Percentiles rank a stretch among this genome's conserved stretches.
Evolutionary conservation across 1,140 invertebrate species (phyloP).

Genomic region (Pemphigus obesinymphae): DNA sequence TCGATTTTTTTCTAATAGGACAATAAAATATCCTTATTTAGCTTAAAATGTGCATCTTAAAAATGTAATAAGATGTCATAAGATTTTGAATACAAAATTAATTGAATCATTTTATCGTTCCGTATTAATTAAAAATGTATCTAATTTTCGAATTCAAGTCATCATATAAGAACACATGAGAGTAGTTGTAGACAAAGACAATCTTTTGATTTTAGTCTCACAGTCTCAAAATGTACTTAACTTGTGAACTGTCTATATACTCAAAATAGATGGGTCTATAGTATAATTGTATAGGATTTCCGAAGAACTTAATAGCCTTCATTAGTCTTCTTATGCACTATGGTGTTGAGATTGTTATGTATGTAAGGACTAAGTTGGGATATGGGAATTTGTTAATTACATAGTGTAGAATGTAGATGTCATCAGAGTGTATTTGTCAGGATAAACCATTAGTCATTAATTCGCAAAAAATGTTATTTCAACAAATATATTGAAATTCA

Average conservation of each 20-base stretch:
- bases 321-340: not conserved
- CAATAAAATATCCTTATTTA: no score
- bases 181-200: no score
- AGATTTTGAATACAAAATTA: no score
- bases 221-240: not conserved
- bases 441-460: not conserved
- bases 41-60: no score
- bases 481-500: no score
- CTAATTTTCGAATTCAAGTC: no score
- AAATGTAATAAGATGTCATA: no score
- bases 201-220: no score
- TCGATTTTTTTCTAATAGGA: no score
- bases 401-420: not conserved
- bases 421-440: not conserved
- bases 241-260: not conserved
- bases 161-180: no score
- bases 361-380: not conserved
- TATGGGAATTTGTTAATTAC: not conserved
- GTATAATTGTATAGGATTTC: not conserved
- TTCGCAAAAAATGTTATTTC: not conserved
- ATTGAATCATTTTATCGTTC: no score
- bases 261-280: not conserved
- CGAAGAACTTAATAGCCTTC: not conserved
- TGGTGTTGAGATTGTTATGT: not conserved
- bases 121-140: no score